Conservation (phyloP, 1,140 invertebrate species). For the Drosophila persimilis region DNA sequence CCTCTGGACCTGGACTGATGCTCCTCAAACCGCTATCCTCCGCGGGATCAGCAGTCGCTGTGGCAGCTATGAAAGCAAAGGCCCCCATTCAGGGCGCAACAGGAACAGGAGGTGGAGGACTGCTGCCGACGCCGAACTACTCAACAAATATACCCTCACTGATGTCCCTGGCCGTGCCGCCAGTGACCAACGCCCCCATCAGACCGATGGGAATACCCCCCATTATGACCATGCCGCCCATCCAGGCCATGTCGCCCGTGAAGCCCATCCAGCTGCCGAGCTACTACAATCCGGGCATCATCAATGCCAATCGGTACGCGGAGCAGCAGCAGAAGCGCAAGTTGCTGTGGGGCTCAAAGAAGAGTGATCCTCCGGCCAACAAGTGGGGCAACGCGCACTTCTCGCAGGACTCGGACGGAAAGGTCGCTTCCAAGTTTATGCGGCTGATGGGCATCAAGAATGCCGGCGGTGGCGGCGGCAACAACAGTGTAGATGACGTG, state of each 20-base stretch:
- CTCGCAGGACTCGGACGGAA: conserved; percentile 93
- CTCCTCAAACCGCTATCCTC: conserved; percentile 1
- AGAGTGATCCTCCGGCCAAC: conserved; percentile 84
- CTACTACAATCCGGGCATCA: conserved; percentile 93
- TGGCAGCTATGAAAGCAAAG: conserved; percentile 11
- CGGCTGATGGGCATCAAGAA: conserved; percentile 95
- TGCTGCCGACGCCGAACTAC: conserved; percentile 63
- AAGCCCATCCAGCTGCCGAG: conserved; percentile 84
- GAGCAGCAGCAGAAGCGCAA: conserved; percentile 94
- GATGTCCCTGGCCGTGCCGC: conserved; percentile 50
- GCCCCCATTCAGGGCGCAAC: conserved; percentile 9
- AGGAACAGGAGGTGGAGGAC: conserved; percentile 18
- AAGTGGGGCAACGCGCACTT: conserved; percentile 94
- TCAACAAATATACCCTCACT: conserved; percentile 68
- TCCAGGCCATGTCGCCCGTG: background rate
- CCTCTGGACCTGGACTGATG: too few relatives aligned
- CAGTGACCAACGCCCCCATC: conserved; percentile 40
- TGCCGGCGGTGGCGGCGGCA: conserved; percentile 10
- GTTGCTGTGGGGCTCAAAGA: conserved; percentile 93
- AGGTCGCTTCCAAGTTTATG: conserved; percentile 97
- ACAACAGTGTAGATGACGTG: conserved; percentile 18
- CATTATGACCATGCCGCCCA: too few relatives aligned
- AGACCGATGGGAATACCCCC: conserved; percentile 9
- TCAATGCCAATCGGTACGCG: conserved; percentile 92
- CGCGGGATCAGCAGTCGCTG: conserved; percentile 30